phyloP scores from a whole-genome alignment of 2,888 invertebrate genomes.

The Matsumyia berberina region DNA sequence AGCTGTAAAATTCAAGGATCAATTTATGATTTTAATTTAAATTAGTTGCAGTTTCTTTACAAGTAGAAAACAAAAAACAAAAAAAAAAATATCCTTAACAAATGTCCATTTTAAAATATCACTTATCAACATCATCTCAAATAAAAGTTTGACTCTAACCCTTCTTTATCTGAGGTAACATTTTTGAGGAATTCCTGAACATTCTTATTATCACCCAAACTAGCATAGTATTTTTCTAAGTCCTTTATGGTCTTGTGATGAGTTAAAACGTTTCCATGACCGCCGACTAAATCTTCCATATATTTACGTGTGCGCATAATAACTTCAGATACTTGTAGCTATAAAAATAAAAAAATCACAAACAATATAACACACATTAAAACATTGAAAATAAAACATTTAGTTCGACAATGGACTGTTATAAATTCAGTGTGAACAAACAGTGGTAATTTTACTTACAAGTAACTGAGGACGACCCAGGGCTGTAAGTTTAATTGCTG shows the following conservation, averaged over 20 bases:
- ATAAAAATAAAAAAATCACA: slow-evolving; percentile 78
- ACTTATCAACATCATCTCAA: not conserved
- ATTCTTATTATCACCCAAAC: slow-evolving; percentile 90
- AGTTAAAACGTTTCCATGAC: slow-evolving; percentile 93
- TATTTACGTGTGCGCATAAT: slow-evolving; percentile 97
- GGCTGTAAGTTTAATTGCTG: slow-evolving; percentile 98
- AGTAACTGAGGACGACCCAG: slow-evolving; percentile 96
- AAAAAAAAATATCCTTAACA: slow-evolving; percentile 24
- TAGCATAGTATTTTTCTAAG: slow-evolving; percentile 92
- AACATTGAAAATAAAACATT: slow-evolving; percentile 7
- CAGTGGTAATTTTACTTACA: slow-evolving; percentile 86
- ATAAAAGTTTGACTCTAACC: slow-evolving; percentile 86
- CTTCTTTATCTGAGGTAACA: slow-evolving; percentile 96
- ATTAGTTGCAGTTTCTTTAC: slow-evolving; percentile 32
- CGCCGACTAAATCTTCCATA: slow-evolving; percentile 95
- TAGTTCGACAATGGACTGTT: slow-evolving; percentile 7
- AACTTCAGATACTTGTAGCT: slow-evolving; percentile 99
- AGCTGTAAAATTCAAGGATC: too few species aligned
- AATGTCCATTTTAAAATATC: not conserved
- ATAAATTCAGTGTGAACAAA: not conserved
- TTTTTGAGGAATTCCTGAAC: slow-evolving; percentile 95
- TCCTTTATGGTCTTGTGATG: slow-evolving; percentile 95
- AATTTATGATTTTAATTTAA: not conserved
- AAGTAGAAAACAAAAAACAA: too few species aligned
- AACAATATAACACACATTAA: slow-evolving; percentile 23